Conservation (phyloP, 2,113 vertebrate species). For the Pagrus major region DNA sequence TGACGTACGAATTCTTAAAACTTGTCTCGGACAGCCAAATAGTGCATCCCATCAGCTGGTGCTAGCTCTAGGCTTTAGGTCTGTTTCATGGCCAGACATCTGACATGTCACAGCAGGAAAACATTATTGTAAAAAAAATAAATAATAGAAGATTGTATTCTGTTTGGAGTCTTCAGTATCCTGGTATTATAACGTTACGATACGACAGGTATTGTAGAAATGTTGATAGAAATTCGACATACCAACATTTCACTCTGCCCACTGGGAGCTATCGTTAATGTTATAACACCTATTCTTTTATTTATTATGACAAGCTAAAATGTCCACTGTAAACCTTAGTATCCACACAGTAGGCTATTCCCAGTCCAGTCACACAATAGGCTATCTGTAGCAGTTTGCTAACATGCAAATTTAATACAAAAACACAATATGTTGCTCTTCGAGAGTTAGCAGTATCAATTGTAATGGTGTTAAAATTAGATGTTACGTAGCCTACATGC, state of each 20-base stretch:
- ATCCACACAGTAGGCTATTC: no score
- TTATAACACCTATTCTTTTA: neutral
- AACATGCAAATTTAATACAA: neutral
- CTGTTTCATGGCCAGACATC: neutral
- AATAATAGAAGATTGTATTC: neutral
- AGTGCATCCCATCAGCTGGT: neutral
- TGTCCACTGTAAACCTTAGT: neutral
- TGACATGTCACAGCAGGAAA: neutral
- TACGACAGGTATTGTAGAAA: no score
- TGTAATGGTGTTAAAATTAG: neutral
- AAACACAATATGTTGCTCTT: neutral
- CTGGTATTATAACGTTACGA: neutral
- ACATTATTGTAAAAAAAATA: neutral
- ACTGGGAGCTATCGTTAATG: neutral
- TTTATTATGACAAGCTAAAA: neutral
- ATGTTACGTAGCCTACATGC: neutral
- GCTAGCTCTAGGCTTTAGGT: neutral
- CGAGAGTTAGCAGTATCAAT: neutral
- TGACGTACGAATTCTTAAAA: neutral
- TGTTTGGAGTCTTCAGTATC: neutral
- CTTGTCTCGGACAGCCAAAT: neutral
- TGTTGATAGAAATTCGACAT: no score
- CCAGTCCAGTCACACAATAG: no score
- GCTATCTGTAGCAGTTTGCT: neutral
- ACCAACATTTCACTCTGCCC: no score